Evolutionary conservation across 2,797 vertebrate species (phyloP), one percentile per base, ranked within the genome.

Genomic region (Syngnathus acus): DNA sequence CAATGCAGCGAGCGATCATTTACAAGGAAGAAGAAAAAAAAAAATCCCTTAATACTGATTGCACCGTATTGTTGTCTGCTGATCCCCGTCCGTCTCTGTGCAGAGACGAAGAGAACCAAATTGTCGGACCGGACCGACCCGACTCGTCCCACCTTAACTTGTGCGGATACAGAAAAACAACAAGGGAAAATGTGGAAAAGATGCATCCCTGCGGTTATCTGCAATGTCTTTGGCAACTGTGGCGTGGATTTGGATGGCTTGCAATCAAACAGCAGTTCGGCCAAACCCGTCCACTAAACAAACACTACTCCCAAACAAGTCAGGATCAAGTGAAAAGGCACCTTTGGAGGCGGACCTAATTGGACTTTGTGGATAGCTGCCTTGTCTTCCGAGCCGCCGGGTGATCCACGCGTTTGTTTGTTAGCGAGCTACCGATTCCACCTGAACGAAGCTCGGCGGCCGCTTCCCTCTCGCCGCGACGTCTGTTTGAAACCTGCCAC

Each of bases 251-350:
- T 19, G 17, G 32, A 60, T 39, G 53, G 58, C 38, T 66, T 62
- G 68, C 68, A 77, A 80, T 87, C 87, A 87, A 85, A 89, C 91
- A 91, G 89, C 89, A 83, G 84, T 85, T 86, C 78, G 87, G 90
- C 84, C 89, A 86, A 86, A 90, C 84, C 92, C 85, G 83, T 89
- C 90, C 80, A 87, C 81, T 84, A 72, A 71, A 80, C 19, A 9
- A n/a, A 50, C 48, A n/a, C 1, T n/a, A 8, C 48, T 50, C 48
- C 48, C 48, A n/a, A 50, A n/a, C 11, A n/a, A n/a, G 48, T 50
- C n/a, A 16, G 45, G 16, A 48, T 48, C 5, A 48, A 48, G 14
- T 48, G 16, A 48, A 48, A 48, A 48, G 5, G 14, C 16, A 48
- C 45, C 45, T 48, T 48, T 17, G 4, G 13, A 48, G 45, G 45